phyloP scores from a whole-genome alignment of 2,113 vertebrate genomes.

The Leptocoma aspasia region DNA sequence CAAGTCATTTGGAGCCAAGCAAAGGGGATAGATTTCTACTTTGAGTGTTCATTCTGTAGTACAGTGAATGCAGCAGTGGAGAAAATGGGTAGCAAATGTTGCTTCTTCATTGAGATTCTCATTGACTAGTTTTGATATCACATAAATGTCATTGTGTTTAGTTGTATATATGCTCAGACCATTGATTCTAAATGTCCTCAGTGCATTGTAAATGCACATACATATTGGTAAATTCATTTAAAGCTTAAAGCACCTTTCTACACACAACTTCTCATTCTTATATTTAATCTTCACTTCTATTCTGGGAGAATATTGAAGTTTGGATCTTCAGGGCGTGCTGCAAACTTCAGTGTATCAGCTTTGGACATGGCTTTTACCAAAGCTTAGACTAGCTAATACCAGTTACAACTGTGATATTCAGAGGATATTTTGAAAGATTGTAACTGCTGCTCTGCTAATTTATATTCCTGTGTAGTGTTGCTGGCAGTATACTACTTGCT shows the following conservation, averaged over 20 bases:
- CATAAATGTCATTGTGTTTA: background rate
- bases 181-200: background rate
- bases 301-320: background rate
- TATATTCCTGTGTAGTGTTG: background rate
- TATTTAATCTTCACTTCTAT: background rate
- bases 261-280: background rate
- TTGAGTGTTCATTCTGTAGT: background rate
- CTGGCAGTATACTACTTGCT: background rate
- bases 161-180: background rate
- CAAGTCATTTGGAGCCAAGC: background rate
- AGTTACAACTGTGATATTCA: background rate
- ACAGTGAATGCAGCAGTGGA: background rate
- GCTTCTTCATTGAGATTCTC: background rate
- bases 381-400: background rate
- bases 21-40: background rate
- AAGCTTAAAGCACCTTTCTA: background rate
- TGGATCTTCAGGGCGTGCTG: background rate
- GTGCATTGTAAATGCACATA: background rate
- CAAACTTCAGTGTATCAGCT: background rate
- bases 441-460: background rate
- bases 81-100: background rate
- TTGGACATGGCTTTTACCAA: background rate
- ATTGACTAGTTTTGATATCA: background rate
- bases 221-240: background rate
- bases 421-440: background rate